phyloP scores from a whole-genome alignment of 2,797 vertebrate species.

The Distichodus sexfasciatus region DNA sequence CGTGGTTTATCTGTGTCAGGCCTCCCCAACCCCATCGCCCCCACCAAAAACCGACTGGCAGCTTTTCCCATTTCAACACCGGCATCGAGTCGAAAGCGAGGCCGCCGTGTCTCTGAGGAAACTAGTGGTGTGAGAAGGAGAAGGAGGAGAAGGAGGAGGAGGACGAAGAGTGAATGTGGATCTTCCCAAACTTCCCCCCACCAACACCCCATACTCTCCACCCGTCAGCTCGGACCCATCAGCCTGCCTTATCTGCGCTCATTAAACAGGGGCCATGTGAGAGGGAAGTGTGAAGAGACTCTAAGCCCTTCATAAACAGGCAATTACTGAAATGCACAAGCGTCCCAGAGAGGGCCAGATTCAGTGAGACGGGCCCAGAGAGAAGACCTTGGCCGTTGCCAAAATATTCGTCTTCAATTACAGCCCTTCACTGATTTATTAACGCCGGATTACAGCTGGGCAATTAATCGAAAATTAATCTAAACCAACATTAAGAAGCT shows the following conservation, averaged over 20 bases:
- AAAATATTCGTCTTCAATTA: conserved; percentile 20
- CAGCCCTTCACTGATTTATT: background rate
- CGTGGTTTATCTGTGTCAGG: background rate
- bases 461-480: too few species aligned
- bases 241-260: conserved; percentile 49
- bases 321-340: conserved; percentile 30
- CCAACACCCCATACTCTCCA: too few species aligned
- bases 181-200: too few species aligned
- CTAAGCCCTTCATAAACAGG: conserved; percentile 46
- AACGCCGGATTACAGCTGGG: background rate
- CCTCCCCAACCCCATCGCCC: background rate
- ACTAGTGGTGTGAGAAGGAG: too few species aligned
- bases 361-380: conserved; percentile 8
- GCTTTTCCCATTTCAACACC: conserved; percentile 19
- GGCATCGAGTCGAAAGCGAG: conserved; percentile 32
- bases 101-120: background rate
- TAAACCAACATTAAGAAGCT: too few species aligned
- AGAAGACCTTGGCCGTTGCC: conserved; percentile 20
- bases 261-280: conserved; percentile 40
- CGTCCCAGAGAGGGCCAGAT: conserved; percentile 11
- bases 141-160: too few species aligned
- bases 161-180: too few species aligned
- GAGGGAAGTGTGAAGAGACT: conserved; percentile 32
- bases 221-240: conserved; percentile 41
- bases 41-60: background rate